These are phyloP conservation scores for Buceros bicornis DNA, from an alignment of 2,797 vertebrate genomes.

Conservation along the genomic window DNA sequence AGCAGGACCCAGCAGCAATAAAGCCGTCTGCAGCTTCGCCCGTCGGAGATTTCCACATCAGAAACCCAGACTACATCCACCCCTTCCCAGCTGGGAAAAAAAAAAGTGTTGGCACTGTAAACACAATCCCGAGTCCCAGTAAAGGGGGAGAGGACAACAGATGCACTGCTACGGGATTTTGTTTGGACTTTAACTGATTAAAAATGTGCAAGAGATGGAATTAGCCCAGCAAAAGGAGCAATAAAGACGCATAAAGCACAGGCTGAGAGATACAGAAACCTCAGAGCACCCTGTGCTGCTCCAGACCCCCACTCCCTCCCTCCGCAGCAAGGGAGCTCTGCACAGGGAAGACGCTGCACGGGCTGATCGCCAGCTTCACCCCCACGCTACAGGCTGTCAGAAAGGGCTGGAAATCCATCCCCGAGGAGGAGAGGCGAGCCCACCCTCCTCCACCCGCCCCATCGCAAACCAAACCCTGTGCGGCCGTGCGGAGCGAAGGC, in stretches of 20 bases:
- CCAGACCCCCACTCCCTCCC: background rate
- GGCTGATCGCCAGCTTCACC: background rate
- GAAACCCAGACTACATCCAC: background rate
- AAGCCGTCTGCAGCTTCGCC: background rate
- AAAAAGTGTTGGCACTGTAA: background rate
- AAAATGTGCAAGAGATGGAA: background rate
- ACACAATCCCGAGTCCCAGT: background rate
- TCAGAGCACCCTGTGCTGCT: background rate
- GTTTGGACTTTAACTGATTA: background rate
- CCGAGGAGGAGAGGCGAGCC: background rate
- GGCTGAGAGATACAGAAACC: background rate
- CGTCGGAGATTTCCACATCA: background rate
- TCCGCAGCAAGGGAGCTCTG: accelerated
- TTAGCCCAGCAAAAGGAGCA: background rate
- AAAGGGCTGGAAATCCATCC: background rate
- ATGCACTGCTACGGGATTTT: background rate
- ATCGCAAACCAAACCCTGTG: background rate
- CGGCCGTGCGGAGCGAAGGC: background rate
- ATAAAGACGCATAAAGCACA: background rate
- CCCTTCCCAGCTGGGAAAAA: background rate
- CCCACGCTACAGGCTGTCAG: background rate
- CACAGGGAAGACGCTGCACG: background rate
- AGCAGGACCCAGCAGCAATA: background rate
- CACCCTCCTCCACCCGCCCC: too few species aligned
- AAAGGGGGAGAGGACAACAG: accelerated